Evolutionary conservation across 2,113 vertebrate genomes (phyloP), one percentile per base, ranked within the genome.

Genomic region (Oncorhynchus clarkii): DNA sequence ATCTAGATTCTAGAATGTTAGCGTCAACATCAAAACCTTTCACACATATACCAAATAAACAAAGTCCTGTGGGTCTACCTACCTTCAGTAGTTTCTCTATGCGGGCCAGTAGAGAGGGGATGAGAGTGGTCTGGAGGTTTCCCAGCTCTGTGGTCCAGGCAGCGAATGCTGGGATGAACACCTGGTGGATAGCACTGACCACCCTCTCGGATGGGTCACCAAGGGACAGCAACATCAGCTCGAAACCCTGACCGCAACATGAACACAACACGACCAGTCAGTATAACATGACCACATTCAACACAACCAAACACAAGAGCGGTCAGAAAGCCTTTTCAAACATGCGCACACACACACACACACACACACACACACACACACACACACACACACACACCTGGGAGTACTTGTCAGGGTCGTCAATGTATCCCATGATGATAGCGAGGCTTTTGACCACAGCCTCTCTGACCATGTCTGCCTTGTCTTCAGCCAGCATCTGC

Each of bases 401-500:
- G 75, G 95, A 93, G 70, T 99, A 98, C 86, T 99, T 99, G 90
- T 99, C 97, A 84, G 97, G 91, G 88, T 99, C 98, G 83, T 99
- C 97, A 70, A 99, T 99, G 87, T 97, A 99, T 66, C 94, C 97
- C 98, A 99, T 98, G 84, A 99, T 99, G 83, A 99, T 94, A 27
- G 95, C 97, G 69, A 99, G 95, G 90, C 98, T 99, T 93, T 96
- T 99, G 87, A 99, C 98, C 64, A 99, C 98, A 68, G 97, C 98
- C 93, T 99, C 98, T 90, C 98, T 94, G 84, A 99, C 98, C 93
- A 99, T 93, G 91, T 99, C 98, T 2, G 97, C 95, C 88, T 99
- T 99, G 89, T 99, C 98, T 91, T 99, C 98, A 84, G 96, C 92
- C 68, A 99, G 90, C 98, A 99, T 99, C 89, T 99, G 98, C 88